Evolutionary conservation across 30 jellyfish, hydroid and myxozoan genomes (phyloP), one percentile per base, ranked within the genome.

Genomic region (Cassiopea xamachana): DNA sequence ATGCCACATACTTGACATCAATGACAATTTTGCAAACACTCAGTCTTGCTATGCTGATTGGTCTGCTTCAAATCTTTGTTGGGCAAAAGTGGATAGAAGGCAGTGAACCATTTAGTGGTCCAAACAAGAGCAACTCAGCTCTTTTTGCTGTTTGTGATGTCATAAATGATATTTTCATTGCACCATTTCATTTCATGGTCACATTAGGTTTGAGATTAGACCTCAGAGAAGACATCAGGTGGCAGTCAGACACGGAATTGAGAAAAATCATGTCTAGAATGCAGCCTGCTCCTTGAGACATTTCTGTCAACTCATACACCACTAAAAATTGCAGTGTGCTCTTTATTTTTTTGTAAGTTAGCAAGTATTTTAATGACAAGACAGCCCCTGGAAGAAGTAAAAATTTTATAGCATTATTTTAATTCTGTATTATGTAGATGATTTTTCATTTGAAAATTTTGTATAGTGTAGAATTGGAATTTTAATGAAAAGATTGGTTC

Each of bases 1-100:
- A 93, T 60, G 98, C 90, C 6, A 74, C 83, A 81, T 87, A 81
- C 77, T 39, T 93, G 55, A 81, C 98, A 19, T 82, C 91, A 46
- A 48, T 90, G 49, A 64, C 88, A 48, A 12, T 90, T 19, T 82
- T 93, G 39, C 98, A 93, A 79, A 85, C 93, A 17, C 49, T 83
- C 27, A 80, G 98, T 72, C 87, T 93, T 48, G 46, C 79, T 51
- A 70, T 83, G 90, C 93, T 93, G 27, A 77, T 82, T 18, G 81
- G 69, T 17, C 46, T 93, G 69, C 17, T 82, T 17, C 96, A 93
- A 77, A 18, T 76, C n/a, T 87, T 80, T 60, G 96, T 93, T 47
- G 98, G 98, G 2, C 98, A 93, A 60, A 87, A 87, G 59, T 93
- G 98, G 98, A 87, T 93, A 9, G 98, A 93, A 55, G 83, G 83